Evolutionary conservation across 2,113 vertebrate species (phyloP), one percentile per base, ranked within the genome.

Genomic region (Bettongia penicillata): DNA sequence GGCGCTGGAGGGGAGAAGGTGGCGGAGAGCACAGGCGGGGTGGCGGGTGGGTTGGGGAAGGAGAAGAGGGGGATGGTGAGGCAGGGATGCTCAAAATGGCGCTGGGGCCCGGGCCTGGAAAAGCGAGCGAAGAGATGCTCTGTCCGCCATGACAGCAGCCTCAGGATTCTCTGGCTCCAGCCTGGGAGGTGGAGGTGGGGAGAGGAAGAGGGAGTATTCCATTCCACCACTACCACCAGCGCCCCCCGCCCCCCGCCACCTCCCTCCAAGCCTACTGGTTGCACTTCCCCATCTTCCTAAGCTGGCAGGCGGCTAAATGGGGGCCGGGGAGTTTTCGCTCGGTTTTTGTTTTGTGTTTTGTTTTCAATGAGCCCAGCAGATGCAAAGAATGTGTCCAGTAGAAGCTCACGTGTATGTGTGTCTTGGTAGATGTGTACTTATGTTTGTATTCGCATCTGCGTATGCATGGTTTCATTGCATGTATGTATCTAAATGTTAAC

Each of bases 21-120:
- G 61, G 25, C 55, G 37, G 14, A 22, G 23, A 90, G 53, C 55
- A 0, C 90, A 22, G 1, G 3, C 16, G 0, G 26, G 43, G 43
- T 9, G 89, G 95, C 68, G 68, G 51, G 53, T 25, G 89, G 84
- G 91, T 23, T 12, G 16, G 47, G 2, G 2, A 2, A 22, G 0
- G 43, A 53, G 55, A 28, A n/a, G 61, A 9, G 57, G 47, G 89
- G 61, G 37, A 31, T 43, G 0, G 43, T 89, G 61, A 51, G 61
- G 91, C 91, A 0, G 8, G 51, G 93, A 16, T 55, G 94, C 97
- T 98, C 97, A 99, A 99, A 99, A 99, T 99, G 99, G 99, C 99
- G 99, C 99, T 98, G 98, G 93, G 95, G 98, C 96, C 95, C 47
- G 96, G 91, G 37, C 68, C 53, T 52, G 93, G 11, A 92, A 95